phyloP scores from a whole-genome alignment of 2,113 vertebrate species.

The Potamarius usumacintae region DNA sequence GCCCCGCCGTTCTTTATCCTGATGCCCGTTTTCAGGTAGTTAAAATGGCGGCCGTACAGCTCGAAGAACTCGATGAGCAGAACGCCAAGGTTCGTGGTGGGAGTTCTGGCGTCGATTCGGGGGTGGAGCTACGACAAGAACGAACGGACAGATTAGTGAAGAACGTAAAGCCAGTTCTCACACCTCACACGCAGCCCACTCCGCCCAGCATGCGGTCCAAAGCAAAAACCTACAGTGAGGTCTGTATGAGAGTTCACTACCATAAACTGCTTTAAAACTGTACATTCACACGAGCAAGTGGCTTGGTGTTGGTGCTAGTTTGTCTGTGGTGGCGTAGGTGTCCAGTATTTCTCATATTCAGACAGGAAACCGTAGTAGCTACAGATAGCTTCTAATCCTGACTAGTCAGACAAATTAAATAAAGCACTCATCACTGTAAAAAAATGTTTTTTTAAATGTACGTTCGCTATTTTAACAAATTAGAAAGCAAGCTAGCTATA shows the following conservation, averaged over 20 bases:
- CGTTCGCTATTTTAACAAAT: background rate
- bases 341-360: background rate
- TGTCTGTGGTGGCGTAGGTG: background rate
- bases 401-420: background rate
- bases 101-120: constrained; percentile 89
- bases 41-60: constrained; percentile 96
- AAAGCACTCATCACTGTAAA: background rate
- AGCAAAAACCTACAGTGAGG: background rate
- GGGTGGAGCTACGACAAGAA: constrained; percentile 83
- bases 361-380: background rate
- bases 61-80: constrained; percentile 99
- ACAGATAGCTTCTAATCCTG: background rate
- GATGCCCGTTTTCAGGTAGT: constrained; percentile 98
- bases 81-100: constrained; percentile 90
- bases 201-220: no score
- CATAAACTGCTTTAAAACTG: background rate
- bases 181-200: background rate
- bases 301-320: background rate
- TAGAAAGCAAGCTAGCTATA: background rate
- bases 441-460: background rate
- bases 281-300: background rate
- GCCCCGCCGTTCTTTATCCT: constrained; percentile 95
- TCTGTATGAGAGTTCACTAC: background rate
- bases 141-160: background rate
- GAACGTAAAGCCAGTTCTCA: background rate